These are phyloP conservation scores for Cephus cinctus DNA, from an alignment of 1,140 invertebrate genomes.

Conservation along the genomic window DNA sequence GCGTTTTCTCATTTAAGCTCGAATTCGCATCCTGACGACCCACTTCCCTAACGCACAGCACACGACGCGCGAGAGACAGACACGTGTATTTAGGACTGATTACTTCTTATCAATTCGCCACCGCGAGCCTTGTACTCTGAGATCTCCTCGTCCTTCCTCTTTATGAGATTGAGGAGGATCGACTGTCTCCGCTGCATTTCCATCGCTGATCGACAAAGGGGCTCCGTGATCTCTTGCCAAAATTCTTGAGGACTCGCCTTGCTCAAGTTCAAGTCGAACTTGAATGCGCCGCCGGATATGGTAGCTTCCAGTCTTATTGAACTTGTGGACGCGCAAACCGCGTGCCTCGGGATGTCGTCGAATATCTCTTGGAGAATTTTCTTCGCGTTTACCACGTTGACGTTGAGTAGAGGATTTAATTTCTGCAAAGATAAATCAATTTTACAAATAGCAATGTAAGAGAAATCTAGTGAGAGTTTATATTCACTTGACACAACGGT, in stretches of 20 bases:
- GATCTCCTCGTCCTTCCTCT: conserved; percentile 46
- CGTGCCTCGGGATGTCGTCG: conserved; percentile 24
- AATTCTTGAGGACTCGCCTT: conserved; percentile 32
- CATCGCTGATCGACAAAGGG: conserved; percentile 29
- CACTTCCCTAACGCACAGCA: too few relatives aligned
- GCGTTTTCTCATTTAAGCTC: background rate
- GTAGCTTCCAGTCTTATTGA: conserved; percentile 29
- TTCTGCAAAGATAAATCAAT: conserved; percentile 25
- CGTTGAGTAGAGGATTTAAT: conserved; percentile 37
- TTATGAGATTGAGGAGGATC: conserved; percentile 34
- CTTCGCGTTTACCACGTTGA: conserved; percentile 24
- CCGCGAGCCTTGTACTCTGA: conserved; percentile 45
- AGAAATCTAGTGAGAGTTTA: background rate
- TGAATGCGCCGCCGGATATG: conserved; percentile 33
- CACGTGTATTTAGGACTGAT: too few relatives aligned
- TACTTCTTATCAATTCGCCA: conserved; percentile 41
- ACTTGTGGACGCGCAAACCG: conserved; percentile 14
- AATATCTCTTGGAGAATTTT: conserved; percentile 31
- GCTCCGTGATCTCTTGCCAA: conserved; percentile 34
- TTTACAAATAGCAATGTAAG: background rate
- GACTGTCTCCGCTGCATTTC: conserved; percentile 29
- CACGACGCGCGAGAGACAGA: too few relatives aligned
- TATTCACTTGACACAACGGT: conserved; percentile 7
- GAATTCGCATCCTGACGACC: too few relatives aligned
- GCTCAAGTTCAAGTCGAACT: conserved; percentile 36